Conservation (phyloP, 2,888 invertebrate species). For the Synergus japonicus region DNA sequence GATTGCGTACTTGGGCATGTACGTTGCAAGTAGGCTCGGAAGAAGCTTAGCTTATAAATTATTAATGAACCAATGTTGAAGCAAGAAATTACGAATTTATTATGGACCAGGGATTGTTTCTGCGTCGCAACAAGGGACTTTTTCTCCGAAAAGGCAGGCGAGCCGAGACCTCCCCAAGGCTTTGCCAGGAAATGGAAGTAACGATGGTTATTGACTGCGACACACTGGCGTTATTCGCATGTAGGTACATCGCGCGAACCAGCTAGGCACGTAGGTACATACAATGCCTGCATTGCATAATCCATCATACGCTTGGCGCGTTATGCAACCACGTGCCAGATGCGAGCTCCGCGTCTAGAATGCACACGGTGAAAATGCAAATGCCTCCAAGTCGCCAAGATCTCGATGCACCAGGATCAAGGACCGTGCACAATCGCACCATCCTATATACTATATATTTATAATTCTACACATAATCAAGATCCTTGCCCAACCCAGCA, state of each 20-base stretch:
- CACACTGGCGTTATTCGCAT: constrained; percentile 38
- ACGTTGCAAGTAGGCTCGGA: neutral
- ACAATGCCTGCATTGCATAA: constrained; percentile 35
- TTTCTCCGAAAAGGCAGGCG: constrained; percentile 1
- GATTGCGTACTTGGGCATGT: constrained; percentile 13
- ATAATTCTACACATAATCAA: neutral
- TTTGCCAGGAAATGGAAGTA: constrained; percentile 36
- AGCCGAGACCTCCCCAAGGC: neutral
- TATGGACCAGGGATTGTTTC: constrained; percentile 36
- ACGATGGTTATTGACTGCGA: constrained; percentile 41
- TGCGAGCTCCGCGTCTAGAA: constrained; percentile 29
- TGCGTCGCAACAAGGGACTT: constrained; percentile 19
- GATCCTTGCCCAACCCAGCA: neutral
- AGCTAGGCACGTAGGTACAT: constrained; percentile 15
- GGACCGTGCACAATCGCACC: constrained; percentile 15
- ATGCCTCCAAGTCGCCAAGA: constrained; percentile 30
- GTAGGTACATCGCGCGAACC: constrained; percentile 34
- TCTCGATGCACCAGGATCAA: constrained; percentile 38
- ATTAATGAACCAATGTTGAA: constrained; percentile 32
- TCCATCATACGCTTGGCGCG: constrained; percentile 39
- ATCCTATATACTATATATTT: constrained; percentile 6
- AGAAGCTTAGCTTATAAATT: constrained; percentile 28
- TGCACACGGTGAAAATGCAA: constrained; percentile 34
- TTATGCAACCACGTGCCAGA: constrained; percentile 38
- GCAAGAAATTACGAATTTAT: constrained; percentile 38